Conservation (phyloP, 2,888 invertebrate genomes). For the Dicroscelio sp. region DNA sequence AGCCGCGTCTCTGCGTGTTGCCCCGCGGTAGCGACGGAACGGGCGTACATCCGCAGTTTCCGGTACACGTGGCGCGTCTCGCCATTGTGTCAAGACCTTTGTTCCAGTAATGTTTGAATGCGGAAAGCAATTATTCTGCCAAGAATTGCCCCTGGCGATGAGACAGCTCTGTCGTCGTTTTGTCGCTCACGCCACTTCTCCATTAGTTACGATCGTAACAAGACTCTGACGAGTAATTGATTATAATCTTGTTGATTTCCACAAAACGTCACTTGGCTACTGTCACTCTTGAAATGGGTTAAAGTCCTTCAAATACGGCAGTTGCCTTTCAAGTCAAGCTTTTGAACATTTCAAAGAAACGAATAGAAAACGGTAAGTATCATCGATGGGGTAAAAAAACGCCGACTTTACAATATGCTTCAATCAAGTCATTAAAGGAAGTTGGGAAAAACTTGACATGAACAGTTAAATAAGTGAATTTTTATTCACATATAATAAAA, state of each 20-base stretch:
- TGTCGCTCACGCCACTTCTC: slow-evolving; percentile 63
- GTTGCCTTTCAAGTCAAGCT: too few relatives aligned
- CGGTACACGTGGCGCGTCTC: slow-evolving; percentile 72
- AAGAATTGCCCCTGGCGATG: slow-evolving; percentile 68
- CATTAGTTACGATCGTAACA: slow-evolving; percentile 73
- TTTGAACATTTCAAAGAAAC: too few relatives aligned
- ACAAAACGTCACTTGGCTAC: slow-evolving; percentile 34
- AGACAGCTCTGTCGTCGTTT: slow-evolving; percentile 70
- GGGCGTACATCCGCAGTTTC: slow-evolving; percentile 72
- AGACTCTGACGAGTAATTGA: slow-evolving; percentile 71
- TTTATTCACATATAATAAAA: too few relatives aligned
- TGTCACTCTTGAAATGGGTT: neutral
- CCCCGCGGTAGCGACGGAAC: slow-evolving; percentile 66
- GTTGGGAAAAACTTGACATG: too few relatives aligned
- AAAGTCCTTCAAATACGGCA: too few relatives aligned
- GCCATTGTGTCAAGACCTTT: slow-evolving; percentile 76
- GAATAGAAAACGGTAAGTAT: too few relatives aligned
- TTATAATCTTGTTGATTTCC: slow-evolving; percentile 72
- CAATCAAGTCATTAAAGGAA: too few relatives aligned
- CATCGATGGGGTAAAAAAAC: too few relatives aligned
- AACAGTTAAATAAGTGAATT: too few relatives aligned
- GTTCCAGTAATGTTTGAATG: slow-evolving; percentile 75
- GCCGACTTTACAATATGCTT: too few relatives aligned
- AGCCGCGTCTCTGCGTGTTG: slow-evolving; percentile 61
- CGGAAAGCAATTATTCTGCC: slow-evolving; percentile 77